Evolutionary conservation across 2,888 invertebrate genomes (phyloP).

Genomic region (Stenodera caucasica): DNA sequence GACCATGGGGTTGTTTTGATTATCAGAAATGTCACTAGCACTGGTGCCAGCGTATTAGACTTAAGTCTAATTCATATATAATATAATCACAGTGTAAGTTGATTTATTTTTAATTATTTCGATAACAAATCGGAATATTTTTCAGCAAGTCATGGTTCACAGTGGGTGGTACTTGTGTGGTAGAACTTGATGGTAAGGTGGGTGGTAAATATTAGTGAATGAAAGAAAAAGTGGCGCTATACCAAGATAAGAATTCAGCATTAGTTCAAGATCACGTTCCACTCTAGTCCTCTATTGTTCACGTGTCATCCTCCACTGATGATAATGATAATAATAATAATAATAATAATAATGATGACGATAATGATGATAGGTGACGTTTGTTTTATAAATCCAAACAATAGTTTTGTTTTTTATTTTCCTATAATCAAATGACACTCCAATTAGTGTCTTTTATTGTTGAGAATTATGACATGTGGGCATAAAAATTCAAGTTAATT

Average conservation of each 20-base stretch:
- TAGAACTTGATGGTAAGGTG: conserved; percentile 41
- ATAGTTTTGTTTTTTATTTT: not conserved
- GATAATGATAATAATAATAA: conserved; percentile 9
- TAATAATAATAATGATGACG: not conserved
- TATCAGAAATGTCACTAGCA: not conserved
- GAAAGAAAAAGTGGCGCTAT: conserved; percentile 44
- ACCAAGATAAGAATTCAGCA: conserved; percentile 34
- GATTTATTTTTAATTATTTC: not conserved
- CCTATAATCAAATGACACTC: conserved; percentile 8
- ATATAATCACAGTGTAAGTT: not conserved
- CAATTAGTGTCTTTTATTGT: conserved; percentile 3
- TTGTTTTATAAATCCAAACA: not conserved
- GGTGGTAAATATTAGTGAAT: conserved; percentile 24
- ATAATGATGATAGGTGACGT: not conserved
- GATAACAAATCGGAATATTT: too few relatives aligned
- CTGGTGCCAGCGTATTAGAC: too few relatives aligned
- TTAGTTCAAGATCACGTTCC: conserved; percentile 10
- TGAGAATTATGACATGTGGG: not conserved
- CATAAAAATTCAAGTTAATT: conserved; percentile 13
- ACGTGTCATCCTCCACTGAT: conserved; percentile 17
- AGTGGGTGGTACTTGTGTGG: conserved; percentile 42
- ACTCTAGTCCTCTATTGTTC: conserved; percentile 21
- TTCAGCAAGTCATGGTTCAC: conserved; percentile 41
- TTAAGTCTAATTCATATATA: too few relatives aligned
- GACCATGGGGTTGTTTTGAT: conserved; percentile 18